Evolutionary conservation across 2,888 invertebrate genomes (phyloP).

Genomic region (Aleiodes leptofemur): DNA sequence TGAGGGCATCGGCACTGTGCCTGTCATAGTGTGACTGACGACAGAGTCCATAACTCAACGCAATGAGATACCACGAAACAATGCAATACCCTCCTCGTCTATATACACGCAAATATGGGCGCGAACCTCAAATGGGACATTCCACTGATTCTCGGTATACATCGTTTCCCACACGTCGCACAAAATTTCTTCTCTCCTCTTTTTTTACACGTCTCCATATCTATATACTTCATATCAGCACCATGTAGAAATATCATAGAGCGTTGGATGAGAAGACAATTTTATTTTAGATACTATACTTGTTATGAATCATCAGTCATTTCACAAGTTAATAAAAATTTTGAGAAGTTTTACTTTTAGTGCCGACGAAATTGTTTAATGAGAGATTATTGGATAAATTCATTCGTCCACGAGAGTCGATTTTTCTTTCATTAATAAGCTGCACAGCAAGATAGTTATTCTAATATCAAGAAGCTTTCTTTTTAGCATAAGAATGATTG

Average conservation of each 20-base stretch:
- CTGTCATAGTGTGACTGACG: constrained; percentile 33
- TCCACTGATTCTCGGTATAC: constrained; percentile 72
- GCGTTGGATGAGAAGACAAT: not conserved
- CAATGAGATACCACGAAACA: constrained; percentile 72
- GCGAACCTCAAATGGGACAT: constrained; percentile 74
- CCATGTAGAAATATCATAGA: not conserved
- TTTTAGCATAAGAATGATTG: no score
- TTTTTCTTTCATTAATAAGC: no score
- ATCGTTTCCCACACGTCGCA: constrained; percentile 2
- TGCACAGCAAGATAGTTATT: no score
- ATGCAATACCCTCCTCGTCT: constrained; percentile 66
- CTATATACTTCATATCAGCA: constrained; percentile 20
- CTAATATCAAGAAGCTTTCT: no score
- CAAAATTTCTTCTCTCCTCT: constrained; percentile 53
- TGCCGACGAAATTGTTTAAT: no score
- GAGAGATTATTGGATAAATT: no score
- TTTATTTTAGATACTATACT: constrained; percentile 3
- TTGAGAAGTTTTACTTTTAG: not conserved
- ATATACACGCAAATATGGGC: constrained; percentile 68
- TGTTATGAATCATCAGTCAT: constrained; percentile 1
- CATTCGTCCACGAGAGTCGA: no score
- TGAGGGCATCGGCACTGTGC: constrained; percentile 54
- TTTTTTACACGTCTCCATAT: constrained; percentile 2
- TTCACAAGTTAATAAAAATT: no score
- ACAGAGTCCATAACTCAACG: constrained; percentile 53